Evolutionary conservation across 2,113 vertebrate genomes (phyloP), one percentile per base, ranked within the genome.

Genomic region (Corydoras maculifer): DNA sequence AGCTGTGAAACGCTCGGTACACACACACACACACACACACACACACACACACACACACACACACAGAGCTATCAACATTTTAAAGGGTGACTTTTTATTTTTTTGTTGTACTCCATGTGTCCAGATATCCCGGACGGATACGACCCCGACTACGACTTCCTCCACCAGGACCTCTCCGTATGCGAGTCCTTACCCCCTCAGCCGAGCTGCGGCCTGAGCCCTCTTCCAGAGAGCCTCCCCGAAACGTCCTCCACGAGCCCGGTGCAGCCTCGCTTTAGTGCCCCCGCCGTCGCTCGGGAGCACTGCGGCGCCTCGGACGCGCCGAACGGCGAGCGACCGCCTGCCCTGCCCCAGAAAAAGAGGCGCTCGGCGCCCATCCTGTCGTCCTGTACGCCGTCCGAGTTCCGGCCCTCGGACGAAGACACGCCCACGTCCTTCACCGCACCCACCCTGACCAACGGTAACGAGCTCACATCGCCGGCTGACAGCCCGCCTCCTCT

Each of bases 1-100:
- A 98, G 96, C 93, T 98, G 96, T 86, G 97, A 99, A 86, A 99
- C 97, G 0, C 88, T 99, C 7, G 97, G 97, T 98, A 82, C 9
- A 50, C 9, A 30, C 30, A 65, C 54, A 31, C 60, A 11, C 8
- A n/a, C 55, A 55, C 51, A 30, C 13, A 18, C 53, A 68, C 62
- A 61, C 50, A 58, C 64, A 49, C 69, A 51, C 58, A 61, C 60
- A 64, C 70, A 64, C n/a, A 53, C 25, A 66, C 49, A 68, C 18
- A n/a, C n/a, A 7, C 3, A 35, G 32, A 35, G 32, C 3, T 3
- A 35, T 7, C 8, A 62, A 11, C 9, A 7, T 8, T 43, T 62
- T 18, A 12, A 29, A 67, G 48, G 13, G 62, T 29, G 59, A 30
- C 30, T 25, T 31, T 32, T 13, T 9, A 14, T 14, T 7, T 9